Conservation (phyloP, 2,113 vertebrate species). For the Helogale parvula region DNA sequence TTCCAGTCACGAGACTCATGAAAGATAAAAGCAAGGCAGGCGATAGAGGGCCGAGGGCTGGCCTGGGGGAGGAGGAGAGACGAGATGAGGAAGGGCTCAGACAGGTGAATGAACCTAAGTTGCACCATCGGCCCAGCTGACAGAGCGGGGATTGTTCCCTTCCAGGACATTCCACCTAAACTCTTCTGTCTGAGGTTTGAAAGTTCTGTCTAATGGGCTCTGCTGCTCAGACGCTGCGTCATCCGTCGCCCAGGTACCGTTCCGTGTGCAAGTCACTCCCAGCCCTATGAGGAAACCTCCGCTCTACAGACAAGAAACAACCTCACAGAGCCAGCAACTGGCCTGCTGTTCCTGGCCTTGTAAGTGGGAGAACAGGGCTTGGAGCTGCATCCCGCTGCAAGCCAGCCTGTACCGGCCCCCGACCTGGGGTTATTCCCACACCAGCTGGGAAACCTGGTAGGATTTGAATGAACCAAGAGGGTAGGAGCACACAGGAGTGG, state of each 20-base stretch:
- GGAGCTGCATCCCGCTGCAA: background rate
- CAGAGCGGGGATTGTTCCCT: background rate
- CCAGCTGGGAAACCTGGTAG: background rate
- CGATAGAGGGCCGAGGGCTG: background rate
- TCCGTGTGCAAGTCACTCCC: too few relatives aligned
- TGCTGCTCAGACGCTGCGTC: background rate
- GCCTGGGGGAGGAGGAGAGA: background rate
- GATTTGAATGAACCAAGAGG: background rate
- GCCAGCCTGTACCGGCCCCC: background rate
- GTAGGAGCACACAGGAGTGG: background rate
- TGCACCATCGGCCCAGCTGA: accelerated
- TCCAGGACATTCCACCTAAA: background rate
- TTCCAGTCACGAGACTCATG: conserved; percentile 65
- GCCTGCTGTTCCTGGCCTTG: background rate
- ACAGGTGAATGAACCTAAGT: background rate
- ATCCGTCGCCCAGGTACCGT: background rate
- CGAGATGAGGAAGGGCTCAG: background rate
- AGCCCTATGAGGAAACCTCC: background rate
- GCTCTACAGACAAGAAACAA: conserved; percentile 2
- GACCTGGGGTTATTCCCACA: background rate
- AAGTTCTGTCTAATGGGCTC: background rate
- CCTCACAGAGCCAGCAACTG: background rate
- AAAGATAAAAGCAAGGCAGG: conserved; percentile 1
- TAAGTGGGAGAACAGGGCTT: background rate
- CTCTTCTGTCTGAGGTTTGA: background rate